Conservation (phyloP, 2,113 vertebrate species). For the Fulica atra region DNA sequence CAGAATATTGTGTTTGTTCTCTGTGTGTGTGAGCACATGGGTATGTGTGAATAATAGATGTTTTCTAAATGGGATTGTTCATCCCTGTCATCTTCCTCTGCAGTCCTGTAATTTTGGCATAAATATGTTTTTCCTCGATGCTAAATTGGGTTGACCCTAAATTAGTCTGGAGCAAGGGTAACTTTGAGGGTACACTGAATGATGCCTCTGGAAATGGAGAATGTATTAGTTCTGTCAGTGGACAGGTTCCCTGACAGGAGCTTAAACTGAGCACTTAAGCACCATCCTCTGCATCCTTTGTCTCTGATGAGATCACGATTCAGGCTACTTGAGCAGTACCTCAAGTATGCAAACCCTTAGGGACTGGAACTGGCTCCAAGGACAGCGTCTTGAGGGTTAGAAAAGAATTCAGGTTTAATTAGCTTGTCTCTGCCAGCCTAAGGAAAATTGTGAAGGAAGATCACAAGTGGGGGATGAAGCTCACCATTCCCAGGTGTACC, state of each 20-base stretch:
- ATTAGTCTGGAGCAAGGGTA: neutral
- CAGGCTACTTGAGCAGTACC: neutral
- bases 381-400: neutral
- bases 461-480: neutral
- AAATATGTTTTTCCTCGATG: neutral
- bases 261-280: neutral
- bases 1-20: neutral
- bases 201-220: neutral
- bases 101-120: neutral
- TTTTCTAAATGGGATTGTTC: neutral
- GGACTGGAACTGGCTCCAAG: neutral
- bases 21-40: neutral
- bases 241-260: neutral
- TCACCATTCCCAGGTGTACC: neutral
- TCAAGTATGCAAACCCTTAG: neutral
- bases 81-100: neutral
- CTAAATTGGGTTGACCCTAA: neutral
- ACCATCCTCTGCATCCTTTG: neutral
- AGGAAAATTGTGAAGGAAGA: neutral
- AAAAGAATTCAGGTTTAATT: neutral
- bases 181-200: neutral
- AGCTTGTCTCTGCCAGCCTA: neutral
- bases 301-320: conserved; percentile 20
- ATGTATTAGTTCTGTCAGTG: neutral
- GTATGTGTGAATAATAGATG: neutral